Base-by-base conservation (phyloP, 2,797 vertebrate genomes). In the Chelon auratus region DNA sequence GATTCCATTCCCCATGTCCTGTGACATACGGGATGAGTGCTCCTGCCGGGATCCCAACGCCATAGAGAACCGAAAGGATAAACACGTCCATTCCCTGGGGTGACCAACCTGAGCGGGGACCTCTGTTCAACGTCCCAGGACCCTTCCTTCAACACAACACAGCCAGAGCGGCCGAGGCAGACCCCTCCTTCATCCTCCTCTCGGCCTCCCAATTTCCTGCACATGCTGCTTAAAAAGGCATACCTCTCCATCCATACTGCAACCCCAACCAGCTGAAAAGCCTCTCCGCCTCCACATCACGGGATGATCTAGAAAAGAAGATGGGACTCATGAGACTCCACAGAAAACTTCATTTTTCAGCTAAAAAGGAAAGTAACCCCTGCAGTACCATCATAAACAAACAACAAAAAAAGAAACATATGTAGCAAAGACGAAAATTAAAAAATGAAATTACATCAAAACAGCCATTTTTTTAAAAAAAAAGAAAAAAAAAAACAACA, bases 1-100 rank as follows among this genome's bases (percentile, higher is more conserved):
- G 86, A 97, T 96, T 64, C 97, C 97, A 0, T 99, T 99, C 82
- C 97, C 97, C 53, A 96, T 97, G 95, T 97, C 96, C 67, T 99
- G 98, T 77, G 96, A 99, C 88, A 90, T 96, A 20, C 94, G 95
- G 85, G 94, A 94, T 66, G 97, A 98, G 55, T 99, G 98, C 77
- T 96, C 97, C 86, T 99, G 98, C 79, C 95, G 96, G 77, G 97
- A 99, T 81, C 96, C 97, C 45, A 93, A 95, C 0, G 96, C 97
- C 58, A 90, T 94, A 55, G 97, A 99, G 93, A 97, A 99, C 88
- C 94, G 90, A 54, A 93, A 90, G 75, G 90, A 88, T 8, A 85
- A 91, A 62, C 82, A 87, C 5, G 94, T 93, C 77, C 93, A 94
- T 74, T 95, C 95, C 80, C 76, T 94, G 75, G 94, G 95, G 76